Base-by-base conservation (phyloP, 2,797 vertebrate species). In the Petrocephalus sullivani region DNA sequence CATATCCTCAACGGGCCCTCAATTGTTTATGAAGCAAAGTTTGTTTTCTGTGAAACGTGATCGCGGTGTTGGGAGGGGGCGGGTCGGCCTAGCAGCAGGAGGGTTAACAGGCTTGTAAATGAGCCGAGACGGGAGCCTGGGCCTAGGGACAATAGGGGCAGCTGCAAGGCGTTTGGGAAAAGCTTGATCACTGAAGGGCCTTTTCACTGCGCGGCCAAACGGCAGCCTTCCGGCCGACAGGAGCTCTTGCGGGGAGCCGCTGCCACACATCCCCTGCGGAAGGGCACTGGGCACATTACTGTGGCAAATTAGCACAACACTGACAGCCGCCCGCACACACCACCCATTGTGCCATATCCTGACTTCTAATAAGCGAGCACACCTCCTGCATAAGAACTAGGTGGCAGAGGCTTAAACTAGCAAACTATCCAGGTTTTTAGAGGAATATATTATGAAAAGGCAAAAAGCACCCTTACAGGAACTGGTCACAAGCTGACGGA, bases 91-190 rank as follows among this genome's bases (percentile, higher is more conserved):
- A 90, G 89, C 94, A 94, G 93, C 94, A 94, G 95, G 94, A 94
- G 94, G 94, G 92, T 87, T 82, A 91, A 91, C 87, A 64, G 87
- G 84, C 82, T 58, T 87, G 87, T 60, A 94, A 92, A 93, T 91
- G 89, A 90, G 89, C 91, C 58, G 87, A 92, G 92, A 89, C 92
- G 90, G 84, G 91, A 90, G 90, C 91, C 93, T 92, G 89, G 93
- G 91, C 46, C 46, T 0, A 10, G 90, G 90, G 91, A 96, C 95
- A 96, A 96, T 95, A 93, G 94, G 91, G 93, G 95, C 96, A 96
- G 95, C 95, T 96, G 96, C 95, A 93, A 95, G 94, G 95, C 95
- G 95, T 95, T 96, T 96, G 96, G 95, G 96, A 96, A 96, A 96
- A 95, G 94, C 94, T 94, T 91, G 94, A 96, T 93, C 90, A 93